A percentile compares a stretch with the other conserved stretches of the same genome.
phyloP scores from a whole-genome alignment of 2,888 invertebrate species.

The Meandrusa payeni region DNA sequence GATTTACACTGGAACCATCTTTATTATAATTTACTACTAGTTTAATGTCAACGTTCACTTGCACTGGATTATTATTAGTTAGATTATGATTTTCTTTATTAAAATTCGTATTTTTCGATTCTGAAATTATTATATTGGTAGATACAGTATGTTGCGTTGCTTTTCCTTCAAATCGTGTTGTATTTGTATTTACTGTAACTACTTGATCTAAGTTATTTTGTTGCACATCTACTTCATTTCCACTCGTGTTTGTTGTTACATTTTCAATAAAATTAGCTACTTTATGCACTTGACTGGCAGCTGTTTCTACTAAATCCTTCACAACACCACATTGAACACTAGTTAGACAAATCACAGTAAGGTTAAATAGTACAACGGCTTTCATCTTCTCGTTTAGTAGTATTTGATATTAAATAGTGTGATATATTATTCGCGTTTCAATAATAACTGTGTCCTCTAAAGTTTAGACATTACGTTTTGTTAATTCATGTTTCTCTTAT shows the following conservation, averaged over 20 bases:
- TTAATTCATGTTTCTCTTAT: too few species aligned
- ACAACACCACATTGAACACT: conserved; percentile 20
- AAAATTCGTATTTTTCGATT: neutral
- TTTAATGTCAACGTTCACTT: conserved; percentile 17
- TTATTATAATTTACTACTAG: conserved; percentile 11
- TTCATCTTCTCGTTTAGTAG: conserved; percentile 15
- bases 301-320: conserved; percentile 14
- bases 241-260: neutral
- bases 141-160: neutral
- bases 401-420: too few species aligned
- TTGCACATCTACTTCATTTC: neutral
- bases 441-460: too few species aligned
- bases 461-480: too few species aligned
- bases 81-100: neutral
- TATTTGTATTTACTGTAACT: neutral
- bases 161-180: neutral
- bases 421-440: too few species aligned
- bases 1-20: neutral
- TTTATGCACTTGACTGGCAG: conserved; percentile 7
- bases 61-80: conserved; percentile 2
- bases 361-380: neutral
- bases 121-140: conserved; percentile 1
- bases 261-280: neutral
- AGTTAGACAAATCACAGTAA: conserved; percentile 11
- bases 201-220: neutral